Conservation (phyloP, 2,113 vertebrate species). For the Macaca mulatta region DNA sequence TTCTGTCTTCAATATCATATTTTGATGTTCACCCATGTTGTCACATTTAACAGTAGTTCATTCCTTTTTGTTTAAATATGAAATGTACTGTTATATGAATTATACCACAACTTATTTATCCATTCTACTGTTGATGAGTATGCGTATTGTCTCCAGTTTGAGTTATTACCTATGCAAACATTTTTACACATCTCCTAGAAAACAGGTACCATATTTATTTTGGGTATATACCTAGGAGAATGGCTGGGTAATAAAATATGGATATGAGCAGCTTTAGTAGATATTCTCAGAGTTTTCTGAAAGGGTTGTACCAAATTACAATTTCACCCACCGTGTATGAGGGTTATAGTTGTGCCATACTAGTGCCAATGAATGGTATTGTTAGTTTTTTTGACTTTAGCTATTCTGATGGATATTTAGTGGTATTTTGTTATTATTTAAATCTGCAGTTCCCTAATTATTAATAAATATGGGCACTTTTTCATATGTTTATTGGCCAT, state of each 20-base stretch:
- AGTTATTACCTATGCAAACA: not conserved
- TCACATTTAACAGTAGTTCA: not conserved
- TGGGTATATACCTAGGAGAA: not conserved
- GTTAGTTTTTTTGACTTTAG: not conserved
- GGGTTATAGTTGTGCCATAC: not conserved
- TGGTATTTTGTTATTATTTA: not conserved
- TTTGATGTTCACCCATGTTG: not conserved
- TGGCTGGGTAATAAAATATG: not conserved
- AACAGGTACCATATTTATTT: not conserved
- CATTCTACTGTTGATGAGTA: not conserved
- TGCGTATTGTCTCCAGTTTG: not conserved
- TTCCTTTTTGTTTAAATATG: not conserved
- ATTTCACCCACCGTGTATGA: not conserved
- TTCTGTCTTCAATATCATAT: not conserved
- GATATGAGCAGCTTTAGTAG: not conserved
- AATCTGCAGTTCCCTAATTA: not conserved
- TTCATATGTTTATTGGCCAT: not conserved
- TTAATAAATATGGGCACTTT: not conserved
- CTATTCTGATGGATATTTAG: not conserved
- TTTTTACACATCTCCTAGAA: not conserved
- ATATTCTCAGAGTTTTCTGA: not conserved
- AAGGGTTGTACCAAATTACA: not conserved
- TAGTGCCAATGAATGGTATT: not conserved
- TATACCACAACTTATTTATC: not conserved
- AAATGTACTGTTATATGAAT: not conserved